These are phyloP conservation scores for Porites evermanni DNA, from an alignment of 92 coral and sea anemone species.

Conservation along the genomic window DNA sequence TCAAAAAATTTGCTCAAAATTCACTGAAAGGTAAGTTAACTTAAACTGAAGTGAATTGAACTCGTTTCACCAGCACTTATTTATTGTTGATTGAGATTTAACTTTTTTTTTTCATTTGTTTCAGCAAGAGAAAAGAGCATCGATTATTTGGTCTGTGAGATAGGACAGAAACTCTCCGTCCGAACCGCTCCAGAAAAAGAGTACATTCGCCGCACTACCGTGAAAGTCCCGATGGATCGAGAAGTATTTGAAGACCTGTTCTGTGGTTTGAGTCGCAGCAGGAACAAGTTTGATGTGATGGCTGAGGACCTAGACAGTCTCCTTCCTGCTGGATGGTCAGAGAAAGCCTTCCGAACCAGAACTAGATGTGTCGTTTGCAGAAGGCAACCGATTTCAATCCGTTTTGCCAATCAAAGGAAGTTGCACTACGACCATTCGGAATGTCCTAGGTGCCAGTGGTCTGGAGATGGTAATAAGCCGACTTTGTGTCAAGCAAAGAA, in stretches of 20 bases:
- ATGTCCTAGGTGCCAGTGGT: constrained; percentile 48
- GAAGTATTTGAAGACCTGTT: constrained; percentile 25
- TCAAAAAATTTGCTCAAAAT: constrained; percentile 17
- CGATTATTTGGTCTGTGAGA: constrained; percentile 13
- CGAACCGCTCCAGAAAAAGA: constrained; percentile 29
- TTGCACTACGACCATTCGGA: constrained; percentile 29
- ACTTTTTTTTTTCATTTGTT: not conserved
- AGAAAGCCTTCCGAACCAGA: constrained; percentile 15
- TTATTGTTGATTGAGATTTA: not conserved
- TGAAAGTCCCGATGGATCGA: constrained; percentile 22
- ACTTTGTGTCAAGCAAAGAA: constrained; percentile 34
- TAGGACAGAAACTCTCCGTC: constrained; percentile 9
- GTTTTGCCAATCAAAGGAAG: constrained; percentile 24
- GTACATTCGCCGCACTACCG: constrained; percentile 16
- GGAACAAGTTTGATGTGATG: constrained; percentile 28
- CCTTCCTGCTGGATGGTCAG: constrained; percentile 44
- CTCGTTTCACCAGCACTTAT: constrained; percentile 1
- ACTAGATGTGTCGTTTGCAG: constrained; percentile 21
- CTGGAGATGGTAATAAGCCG: constrained; percentile 36
- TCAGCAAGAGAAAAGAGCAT: constrained; percentile 9
- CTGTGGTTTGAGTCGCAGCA: constrained; percentile 17
- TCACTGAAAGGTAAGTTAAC: constrained; percentile 20
- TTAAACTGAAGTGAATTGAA: constrained; percentile 5
- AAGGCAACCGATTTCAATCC: constrained; percentile 21
- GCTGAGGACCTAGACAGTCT: constrained; percentile 36